These are phyloP conservation scores for Patiria miniata DNA, from an alignment of 35 echinoderm and acorn worm genomes.

Conservation along the genomic window DNA sequence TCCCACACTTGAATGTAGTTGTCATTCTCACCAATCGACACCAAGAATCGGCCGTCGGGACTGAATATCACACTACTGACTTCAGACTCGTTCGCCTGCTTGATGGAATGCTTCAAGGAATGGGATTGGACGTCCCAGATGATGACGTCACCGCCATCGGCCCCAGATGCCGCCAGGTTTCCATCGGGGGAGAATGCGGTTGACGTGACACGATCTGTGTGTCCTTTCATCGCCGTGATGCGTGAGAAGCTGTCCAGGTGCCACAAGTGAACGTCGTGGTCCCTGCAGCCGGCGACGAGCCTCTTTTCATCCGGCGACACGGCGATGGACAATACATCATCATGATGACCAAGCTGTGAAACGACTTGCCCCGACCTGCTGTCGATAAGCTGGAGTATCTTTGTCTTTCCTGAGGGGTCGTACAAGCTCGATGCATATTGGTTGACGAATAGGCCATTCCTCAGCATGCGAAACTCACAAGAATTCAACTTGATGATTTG, in stretches of 20 bases:
- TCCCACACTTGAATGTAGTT: slow-evolving; percentile 7
- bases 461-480: slow-evolving; percentile 10
- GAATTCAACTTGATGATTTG: slow-evolving; percentile 5
- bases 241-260: not conserved
- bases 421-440: slow-evolving; percentile 13
- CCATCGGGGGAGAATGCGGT: not conserved
- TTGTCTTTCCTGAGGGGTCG: slow-evolving; percentile 17
- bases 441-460: slow-evolving; percentile 14
- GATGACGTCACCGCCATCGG: slow-evolving; percentile 22
- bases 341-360: not conserved
- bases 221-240: slow-evolving; percentile 34
- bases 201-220: slow-evolving; percentile 2
- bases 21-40: not conserved
- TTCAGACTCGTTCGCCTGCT: slow-evolving; percentile 21
- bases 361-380: not conserved
- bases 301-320: slow-evolving; percentile 8
- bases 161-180: slow-evolving; percentile 1
- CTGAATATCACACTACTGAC: slow-evolving; percentile 14
- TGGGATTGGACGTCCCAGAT: slow-evolving; percentile 20
- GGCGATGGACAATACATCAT: not conserved
- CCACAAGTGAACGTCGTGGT: slow-evolving; percentile 14
- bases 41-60: not conserved
- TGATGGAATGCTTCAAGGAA: not conserved
- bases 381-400: slow-evolving; percentile 25
- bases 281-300: slow-evolving; percentile 1